Evolutionary conservation across 2,888 invertebrate genomes (phyloP).

Genomic region (Polydrusus cervinus): DNA sequence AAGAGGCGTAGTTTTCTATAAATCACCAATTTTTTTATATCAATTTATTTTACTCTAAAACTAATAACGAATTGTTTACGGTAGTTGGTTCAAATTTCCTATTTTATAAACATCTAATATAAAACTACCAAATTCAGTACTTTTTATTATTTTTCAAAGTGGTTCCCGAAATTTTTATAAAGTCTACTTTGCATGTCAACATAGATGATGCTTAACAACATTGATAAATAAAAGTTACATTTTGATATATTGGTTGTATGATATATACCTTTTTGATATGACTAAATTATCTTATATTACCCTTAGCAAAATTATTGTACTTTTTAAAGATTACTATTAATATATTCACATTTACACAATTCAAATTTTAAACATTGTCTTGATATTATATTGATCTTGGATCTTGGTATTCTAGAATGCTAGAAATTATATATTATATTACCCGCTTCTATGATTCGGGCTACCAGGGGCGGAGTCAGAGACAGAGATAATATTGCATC

Average conservation of each 20-base stretch:
- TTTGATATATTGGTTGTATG: conserved; percentile 25
- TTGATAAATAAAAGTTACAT: conserved; percentile 5
- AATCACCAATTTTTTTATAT: neutral
- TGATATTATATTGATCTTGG: neutral
- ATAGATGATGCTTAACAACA: too few species aligned
- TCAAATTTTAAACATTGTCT: neutral
- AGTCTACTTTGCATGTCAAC: conserved; percentile 25
- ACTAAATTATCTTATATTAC: conserved; percentile 12
- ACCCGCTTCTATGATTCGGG: too few species aligned
- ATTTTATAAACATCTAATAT: conserved; percentile 66
- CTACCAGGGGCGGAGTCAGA: too few species aligned
- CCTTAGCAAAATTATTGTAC: conserved; percentile 42
- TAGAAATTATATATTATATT: too few species aligned
- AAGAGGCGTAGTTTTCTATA: conserved; percentile 5
- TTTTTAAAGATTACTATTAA: conserved; percentile 32
- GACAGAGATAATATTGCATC: too few species aligned
- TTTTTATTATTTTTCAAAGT: conserved; percentile 53
- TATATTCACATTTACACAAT: conserved; percentile 28
- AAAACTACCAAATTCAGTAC: conserved; percentile 64
- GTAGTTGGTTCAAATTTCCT: conserved; percentile 59
- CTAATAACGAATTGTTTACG: conserved; percentile 32
- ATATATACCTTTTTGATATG: conserved; percentile 29
- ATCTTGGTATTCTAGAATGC: neutral
- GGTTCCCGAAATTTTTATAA: conserved; percentile 58
- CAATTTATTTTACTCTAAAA: conserved; percentile 23